A percentile compares a stretch with the other conserved stretches of the same genome.
Conservation (phyloP, 2,113 vertebrate genomes). For the Hippocampus comes region DNA sequence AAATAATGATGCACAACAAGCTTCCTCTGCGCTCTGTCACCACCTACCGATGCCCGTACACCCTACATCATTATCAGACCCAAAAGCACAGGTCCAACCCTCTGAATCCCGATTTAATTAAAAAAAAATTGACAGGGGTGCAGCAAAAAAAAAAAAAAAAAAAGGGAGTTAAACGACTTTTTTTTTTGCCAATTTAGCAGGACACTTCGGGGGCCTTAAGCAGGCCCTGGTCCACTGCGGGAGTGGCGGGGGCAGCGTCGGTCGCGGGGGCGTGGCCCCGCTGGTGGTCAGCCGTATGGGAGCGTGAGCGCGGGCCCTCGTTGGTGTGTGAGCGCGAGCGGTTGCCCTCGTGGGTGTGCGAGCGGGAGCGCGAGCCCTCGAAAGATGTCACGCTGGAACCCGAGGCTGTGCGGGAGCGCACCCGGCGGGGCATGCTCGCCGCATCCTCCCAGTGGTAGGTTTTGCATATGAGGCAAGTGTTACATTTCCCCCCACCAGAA, state of each 20-base stretch:
- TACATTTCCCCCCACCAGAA: no score
- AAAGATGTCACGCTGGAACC: conserved; percentile 87
- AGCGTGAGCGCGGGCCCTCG: conserved; percentile 83
- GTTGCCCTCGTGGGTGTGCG: conserved; percentile 83
- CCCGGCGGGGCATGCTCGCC: conserved; percentile 94
- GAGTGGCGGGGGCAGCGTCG: conserved; percentile 75
- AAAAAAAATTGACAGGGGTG: background rate
- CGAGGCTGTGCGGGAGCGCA: conserved; percentile 91
- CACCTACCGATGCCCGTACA: background rate
- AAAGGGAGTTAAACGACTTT: background rate
- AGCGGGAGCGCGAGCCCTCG: conserved; percentile 85
- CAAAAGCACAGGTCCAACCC: conserved; percentile 4
- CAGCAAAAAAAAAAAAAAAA: background rate
- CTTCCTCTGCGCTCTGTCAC: conserved; percentile 3
- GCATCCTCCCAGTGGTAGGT: conserved; percentile 39
- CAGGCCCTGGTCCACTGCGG: conserved; percentile 75
- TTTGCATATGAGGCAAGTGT: no score
- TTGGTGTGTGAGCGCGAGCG: conserved; percentile 90
- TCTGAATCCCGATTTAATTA: background rate
- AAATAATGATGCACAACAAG: conserved; percentile 8
- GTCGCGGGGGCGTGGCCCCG: conserved; percentile 78
- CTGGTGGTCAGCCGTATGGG: conserved; percentile 73
- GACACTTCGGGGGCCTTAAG: conserved; percentile 94
- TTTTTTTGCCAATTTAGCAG: conserved; percentile 73
- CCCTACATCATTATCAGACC: conserved; percentile 1